Evolutionary conservation across 2,888 invertebrate species (phyloP), one percentile per base, ranked within the genome.

Genomic region (Dasypogon diadema): DNA sequence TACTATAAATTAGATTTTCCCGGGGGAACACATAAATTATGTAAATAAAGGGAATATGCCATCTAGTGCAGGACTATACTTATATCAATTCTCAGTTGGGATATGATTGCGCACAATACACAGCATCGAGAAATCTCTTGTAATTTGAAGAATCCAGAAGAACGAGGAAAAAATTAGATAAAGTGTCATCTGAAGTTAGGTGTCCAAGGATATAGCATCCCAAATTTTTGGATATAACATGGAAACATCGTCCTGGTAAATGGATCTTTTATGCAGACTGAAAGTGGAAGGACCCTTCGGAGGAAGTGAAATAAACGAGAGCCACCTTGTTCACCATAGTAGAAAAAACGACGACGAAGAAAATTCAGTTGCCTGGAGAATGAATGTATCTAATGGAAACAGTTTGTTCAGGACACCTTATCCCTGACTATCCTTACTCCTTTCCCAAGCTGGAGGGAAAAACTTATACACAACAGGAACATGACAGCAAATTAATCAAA

Each of bases 401-500:
- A 58, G 26, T 58, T 58, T 34, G 24, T 30, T 6, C 10, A 10
- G 10, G 10, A 30, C 34, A 30, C 34, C 6, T n/a, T 30, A 30
- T 30, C 10, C 34, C 0, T 30, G 10, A 10, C 10, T 6, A 30
- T 30, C 58, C 16, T 30, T 30, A 16, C 6, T 58, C 58, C 58
- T 6, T 58, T 58, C 16, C 2, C 30, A 14, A 30, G 58, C 58
- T 58, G 30, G 10, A 30, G 10, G 34, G 34, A 30, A 30, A 30
- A 30, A 30, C 10, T 30, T 10, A 30, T 30, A 30, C 34, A 30
- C 34, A 30, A 5, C 5, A 30, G 34, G 5, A 1, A 5, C 34
- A 30, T 30, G 34, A 58, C 58, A 58, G 58, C 14, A 26, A n/a
- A 58, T 58, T 58, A 30, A 58, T 58, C 58, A 58, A 58, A 58